Percentiles rank a stretch among this genome's conserved stretches.
phyloP scores from a whole-genome alignment of 2,113 vertebrate genomes.

The Chamaetylas fuelleborni region DNA sequence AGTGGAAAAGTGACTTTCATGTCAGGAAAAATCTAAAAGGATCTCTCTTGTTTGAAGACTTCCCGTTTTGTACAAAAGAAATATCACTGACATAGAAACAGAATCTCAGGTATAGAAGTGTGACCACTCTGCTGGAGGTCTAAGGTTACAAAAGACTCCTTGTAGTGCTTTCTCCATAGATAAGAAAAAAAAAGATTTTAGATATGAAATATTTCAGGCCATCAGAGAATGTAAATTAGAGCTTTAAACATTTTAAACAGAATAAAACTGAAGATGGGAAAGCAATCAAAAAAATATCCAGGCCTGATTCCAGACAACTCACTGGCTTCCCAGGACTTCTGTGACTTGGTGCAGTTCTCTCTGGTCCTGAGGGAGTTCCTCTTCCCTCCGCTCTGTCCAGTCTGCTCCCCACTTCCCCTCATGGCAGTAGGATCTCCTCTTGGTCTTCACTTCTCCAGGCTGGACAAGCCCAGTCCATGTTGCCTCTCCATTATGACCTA shows the following conservation, averaged over 20 bases:
- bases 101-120: neutral
- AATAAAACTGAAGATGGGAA: neutral
- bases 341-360: neutral
- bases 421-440: neutral
- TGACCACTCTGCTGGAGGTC: neutral
- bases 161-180: neutral
- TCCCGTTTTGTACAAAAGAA: neutral
- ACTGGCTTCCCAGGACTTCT: neutral
- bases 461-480: neutral
- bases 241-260: neutral
- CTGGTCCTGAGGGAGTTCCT: neutral
- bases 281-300: neutral
- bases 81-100: neutral
- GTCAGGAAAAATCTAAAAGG: neutral
- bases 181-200: neutral
- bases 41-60: neutral
- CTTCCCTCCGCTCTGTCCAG: neutral
- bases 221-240: neutral
- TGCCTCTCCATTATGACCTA: rapidly evolving
- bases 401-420: neutral
- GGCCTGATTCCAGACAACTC: neutral
- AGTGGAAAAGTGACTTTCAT: neutral
- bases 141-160: neutral
- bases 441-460: neutral
- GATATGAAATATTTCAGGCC: neutral